Evolutionary conservation across 2,797 vertebrate species (phyloP), one percentile per base, ranked within the genome.

Genomic region (Hirundo rustica): DNA sequence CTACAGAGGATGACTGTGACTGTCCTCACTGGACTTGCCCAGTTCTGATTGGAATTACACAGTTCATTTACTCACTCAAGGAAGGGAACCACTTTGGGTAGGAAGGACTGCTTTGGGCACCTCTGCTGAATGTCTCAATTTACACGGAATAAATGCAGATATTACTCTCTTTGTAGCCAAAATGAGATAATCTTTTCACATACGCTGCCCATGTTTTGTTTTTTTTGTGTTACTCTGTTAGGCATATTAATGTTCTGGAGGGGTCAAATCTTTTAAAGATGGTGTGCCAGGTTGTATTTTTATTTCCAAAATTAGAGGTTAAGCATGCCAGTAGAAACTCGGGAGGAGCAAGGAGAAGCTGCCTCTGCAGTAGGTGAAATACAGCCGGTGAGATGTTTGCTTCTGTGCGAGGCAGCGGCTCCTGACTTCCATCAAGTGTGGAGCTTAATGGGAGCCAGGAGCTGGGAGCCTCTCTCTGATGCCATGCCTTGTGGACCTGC

Each of bases 231-330:
- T 88, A 44, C 44, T 89, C 9, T 75, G 26, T 80, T 75, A 62
- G 66, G 55, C 44, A 12, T 66, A 54, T 78, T 88, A 70, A 81
- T 92, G 44, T 88, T 94, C 34, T 84, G 44, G 58, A 93, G 76
- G n/a, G 79, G 55, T 74, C 54, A 92, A 38, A 55, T 66, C 47
- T 81, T 89, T 58, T 40, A 77, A 88, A 95, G 54, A 32, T 90
- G 83, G 83, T 94, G 25, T 95, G 88, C 88, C 70, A 73, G 95
- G 92, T 51, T 96, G 83, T 96, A 94, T 94, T 96, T 96, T 95
- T 96, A 93, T 96, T 94, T 92, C 85, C 83, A 88, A 92, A 94
- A 96, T 86, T 47, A 94, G 95, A 93, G 40, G 88, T 81, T 96
- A 92, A 94, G 47, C 82, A 85, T 95, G 85, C 83, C 83, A 88